Conservation (phyloP, 2,888 invertebrate species). For the Camptogramma bilineatum region DNA sequence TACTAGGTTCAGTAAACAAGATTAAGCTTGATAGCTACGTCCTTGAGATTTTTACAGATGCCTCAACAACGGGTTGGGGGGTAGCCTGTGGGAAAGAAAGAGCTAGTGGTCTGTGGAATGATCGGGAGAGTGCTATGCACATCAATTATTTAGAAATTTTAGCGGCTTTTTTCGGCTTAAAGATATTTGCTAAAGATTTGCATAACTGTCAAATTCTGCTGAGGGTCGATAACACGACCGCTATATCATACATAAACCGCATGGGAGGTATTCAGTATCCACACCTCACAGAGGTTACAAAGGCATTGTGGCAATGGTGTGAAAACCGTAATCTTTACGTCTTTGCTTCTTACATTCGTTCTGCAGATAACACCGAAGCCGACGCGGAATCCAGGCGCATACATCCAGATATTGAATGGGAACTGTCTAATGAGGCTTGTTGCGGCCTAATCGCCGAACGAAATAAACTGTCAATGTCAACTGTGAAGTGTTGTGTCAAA, state of each 20-base stretch:
- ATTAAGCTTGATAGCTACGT: neutral
- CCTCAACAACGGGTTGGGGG: neutral
- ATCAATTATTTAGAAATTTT: neutral
- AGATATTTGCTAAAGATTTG: neutral
- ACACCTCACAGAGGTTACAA: neutral
- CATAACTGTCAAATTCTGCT: conserved; percentile 1
- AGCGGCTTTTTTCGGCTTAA: neutral
- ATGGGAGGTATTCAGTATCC: conserved; percentile 8
- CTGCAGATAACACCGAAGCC: conserved; percentile 1
- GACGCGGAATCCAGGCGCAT: conserved; percentile 10
- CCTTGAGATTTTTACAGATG: neutral
- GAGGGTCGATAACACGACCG: conserved; percentile 1
- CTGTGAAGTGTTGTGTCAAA: no score
- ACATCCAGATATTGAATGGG: conserved; percentile 22
- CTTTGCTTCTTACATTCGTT: conserved; percentile 11
- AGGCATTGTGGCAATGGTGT: conserved; percentile 18
- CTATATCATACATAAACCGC: no score
- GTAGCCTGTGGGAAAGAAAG: neutral
- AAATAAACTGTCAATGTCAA: no score
- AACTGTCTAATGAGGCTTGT: no score
- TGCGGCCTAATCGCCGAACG: no score
- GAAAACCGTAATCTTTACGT: neutral
- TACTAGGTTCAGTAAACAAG: neutral
- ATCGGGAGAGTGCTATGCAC: neutral
- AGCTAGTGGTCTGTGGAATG: neutral